These are phyloP conservation scores for Eublepharis macularius DNA, from an alignment of 2,113 vertebrate species.

Conservation along the genomic window DNA sequence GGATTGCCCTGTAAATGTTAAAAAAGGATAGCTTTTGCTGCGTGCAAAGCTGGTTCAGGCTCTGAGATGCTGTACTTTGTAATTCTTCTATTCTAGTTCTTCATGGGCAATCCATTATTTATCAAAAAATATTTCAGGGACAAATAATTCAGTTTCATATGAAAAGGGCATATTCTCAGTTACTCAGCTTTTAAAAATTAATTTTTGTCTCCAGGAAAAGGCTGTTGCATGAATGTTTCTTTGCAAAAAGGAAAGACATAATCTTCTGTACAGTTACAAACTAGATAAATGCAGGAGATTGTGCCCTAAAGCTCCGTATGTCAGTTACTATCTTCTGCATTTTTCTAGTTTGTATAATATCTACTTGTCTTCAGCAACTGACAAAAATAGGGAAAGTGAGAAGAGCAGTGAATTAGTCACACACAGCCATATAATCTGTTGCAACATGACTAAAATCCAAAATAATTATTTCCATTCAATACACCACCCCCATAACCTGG, in stretches of 20 bases:
- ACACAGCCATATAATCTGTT: neutral
- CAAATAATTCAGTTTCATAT: neutral
- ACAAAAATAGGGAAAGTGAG: neutral
- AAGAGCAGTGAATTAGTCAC: no score
- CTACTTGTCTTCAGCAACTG: neutral
- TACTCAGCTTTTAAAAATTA: neutral
- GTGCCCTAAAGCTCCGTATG: neutral
- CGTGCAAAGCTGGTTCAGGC: neutral
- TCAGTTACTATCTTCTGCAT: neutral
- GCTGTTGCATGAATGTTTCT: neutral
- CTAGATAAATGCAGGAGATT: no score
- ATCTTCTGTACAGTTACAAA: neutral
- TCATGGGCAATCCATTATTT: neutral
- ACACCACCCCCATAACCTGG: no score
- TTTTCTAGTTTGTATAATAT: neutral
- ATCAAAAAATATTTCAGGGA: neutral
- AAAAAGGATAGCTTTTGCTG: neutral
- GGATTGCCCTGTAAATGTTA: neutral
- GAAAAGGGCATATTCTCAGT: neutral
- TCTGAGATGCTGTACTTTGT: neutral
- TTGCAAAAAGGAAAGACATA: neutral
- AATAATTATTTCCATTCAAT: neutral
- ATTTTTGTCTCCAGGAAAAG: neutral
- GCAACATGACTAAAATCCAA: neutral
- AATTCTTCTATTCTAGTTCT: neutral